Conservation (phyloP, 2,888 invertebrate genomes). For the Stegana nigrithorax region DNA sequence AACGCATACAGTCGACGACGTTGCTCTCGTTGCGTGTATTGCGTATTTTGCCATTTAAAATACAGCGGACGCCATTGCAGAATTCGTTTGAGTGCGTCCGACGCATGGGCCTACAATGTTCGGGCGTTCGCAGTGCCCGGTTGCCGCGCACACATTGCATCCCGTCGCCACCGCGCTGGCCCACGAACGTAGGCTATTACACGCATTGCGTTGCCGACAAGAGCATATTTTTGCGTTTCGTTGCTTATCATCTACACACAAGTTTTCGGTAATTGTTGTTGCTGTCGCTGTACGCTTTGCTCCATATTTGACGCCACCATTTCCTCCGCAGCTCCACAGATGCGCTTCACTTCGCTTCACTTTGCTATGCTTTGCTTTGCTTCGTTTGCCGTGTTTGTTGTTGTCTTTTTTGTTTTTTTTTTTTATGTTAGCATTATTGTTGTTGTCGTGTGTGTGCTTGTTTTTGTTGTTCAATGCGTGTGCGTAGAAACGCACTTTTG, state of each 20-base stretch:
- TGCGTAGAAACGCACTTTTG: slow-evolving; percentile 52
- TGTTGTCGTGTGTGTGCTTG: slow-evolving; percentile 4
- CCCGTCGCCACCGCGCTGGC: neutral
- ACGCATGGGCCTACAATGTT: too few species aligned
- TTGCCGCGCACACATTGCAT: slow-evolving; percentile 28
- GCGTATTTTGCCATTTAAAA: slow-evolving; percentile 53
- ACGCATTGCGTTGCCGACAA: neutral
- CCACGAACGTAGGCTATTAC: neutral
- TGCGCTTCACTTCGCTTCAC: neutral
- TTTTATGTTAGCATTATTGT: slow-evolving; percentile 12
- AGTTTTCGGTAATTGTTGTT: neutral
- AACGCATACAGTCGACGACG: slow-evolving; percentile 9
- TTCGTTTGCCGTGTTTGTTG: slow-evolving; percentile 18
- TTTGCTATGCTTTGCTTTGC: too few species aligned
- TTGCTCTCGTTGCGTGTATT: slow-evolving; percentile 51
- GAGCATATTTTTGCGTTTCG: neutral
- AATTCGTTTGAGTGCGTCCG: slow-evolving; percentile 44
- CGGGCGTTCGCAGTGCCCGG: slow-evolving; percentile 13
- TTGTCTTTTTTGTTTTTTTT: slow-evolving; percentile 1
- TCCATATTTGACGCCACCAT: slow-evolving; percentile 51
- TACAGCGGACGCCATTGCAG: slow-evolving; percentile 54
- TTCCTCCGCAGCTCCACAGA: slow-evolving; percentile 12
- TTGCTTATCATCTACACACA: slow-evolving; percentile 4
- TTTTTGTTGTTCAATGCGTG: neutral
- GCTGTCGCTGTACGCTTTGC: slow-evolving; percentile 30